Percentiles rank a stretch among this genome's conserved stretches.
Evolutionary conservation across 2,888 invertebrate species (phyloP).

Genomic region (Nomada flava): DNA sequence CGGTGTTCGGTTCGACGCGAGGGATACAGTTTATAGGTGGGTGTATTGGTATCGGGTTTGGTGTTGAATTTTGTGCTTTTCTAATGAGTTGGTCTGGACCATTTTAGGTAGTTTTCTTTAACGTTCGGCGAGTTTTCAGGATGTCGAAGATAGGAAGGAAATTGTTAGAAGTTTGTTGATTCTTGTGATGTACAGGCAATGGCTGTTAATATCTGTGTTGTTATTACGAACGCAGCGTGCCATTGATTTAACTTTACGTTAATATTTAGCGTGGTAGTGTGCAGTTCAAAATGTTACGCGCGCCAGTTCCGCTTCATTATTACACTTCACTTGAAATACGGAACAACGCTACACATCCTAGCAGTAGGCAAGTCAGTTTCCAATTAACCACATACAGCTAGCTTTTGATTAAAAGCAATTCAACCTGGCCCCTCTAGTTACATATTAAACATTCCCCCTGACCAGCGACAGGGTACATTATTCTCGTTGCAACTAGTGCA

Average conservation of each 20-base stretch:
- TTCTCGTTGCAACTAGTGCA: conserved; percentile 3
- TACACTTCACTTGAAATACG: not conserved
- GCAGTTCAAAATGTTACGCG: not conserved
- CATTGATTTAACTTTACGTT: too few relatives aligned
- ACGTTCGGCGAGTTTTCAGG: too few relatives aligned
- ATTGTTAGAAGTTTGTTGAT: too few relatives aligned
- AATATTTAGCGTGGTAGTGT: too few relatives aligned
- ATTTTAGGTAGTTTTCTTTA: too few relatives aligned
- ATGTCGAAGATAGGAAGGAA: too few relatives aligned
- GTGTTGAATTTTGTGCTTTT: too few relatives aligned
- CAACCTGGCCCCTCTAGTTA: not conserved
- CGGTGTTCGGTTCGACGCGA: not conserved
- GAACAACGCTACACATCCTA: not conserved
- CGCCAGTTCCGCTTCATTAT: not conserved
- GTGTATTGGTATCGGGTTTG: too few relatives aligned
- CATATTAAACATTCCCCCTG: conserved; percentile 14
- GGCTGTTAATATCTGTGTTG: too few relatives aligned
- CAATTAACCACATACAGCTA: not conserved
- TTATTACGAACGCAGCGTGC: too few relatives aligned
- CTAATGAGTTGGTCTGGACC: too few relatives aligned
- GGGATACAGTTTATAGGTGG: not conserved
- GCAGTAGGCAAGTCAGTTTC: not conserved
- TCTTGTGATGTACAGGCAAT: too few relatives aligned
- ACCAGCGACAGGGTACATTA: not conserved
- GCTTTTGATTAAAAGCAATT: conserved; percentile 3